Base-by-base conservation (phyloP, 2,113 vertebrate genomes). In the Tiliqua scincoides region DNA sequence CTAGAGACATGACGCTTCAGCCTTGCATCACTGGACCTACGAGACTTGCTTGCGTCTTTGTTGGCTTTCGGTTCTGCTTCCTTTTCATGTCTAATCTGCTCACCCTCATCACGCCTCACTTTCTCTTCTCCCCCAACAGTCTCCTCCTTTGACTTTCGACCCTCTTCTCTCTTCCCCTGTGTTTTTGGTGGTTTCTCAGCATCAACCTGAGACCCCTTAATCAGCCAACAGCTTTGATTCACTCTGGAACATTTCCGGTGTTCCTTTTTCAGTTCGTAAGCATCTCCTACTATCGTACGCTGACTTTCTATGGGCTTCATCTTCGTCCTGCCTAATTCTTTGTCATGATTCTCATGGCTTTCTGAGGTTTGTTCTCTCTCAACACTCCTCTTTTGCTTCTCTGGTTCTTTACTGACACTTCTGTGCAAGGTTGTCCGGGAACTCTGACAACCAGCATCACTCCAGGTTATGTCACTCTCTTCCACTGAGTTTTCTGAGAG, bases 321-420 rank as follows among this genome's bases (percentile, higher is more conserved):
- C 91, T 91, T 95, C 21, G 87, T 63, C 89, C 91, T 95, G 25
- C 90, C 87, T 30, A 87, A 59, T 40, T 90, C 93, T 25, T 88
- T 95, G 9, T 83, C 81, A 2, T 70, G 92, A 37, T 61, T 92
- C 40, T 95, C 94, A 27, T 89, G 93, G 23, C 76, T 90, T 59
- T 93, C 91, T 0, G 71, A n/a, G 43, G 91, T 89, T 40, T 91
- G 91, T 74, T 94, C 92, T 92, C 89, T 95, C 73, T 95, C 96
- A 0, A 0, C 0, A 67, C 21, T 87, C 54, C 86, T 94, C 81
- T 93, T 91, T 43, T 93, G 92, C 43, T 94, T 95, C 81, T 94
- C 92, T 6, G 61, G 79, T 48, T 94, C 94, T 61, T 94, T 94
- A 25, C 5, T 83, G 68, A 89, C 87, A n/a, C 85, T 89, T 82